Evolutionary conservation across 1,140 invertebrate genomes (phyloP).

Genomic region (Drosophila takahashii): DNA sequence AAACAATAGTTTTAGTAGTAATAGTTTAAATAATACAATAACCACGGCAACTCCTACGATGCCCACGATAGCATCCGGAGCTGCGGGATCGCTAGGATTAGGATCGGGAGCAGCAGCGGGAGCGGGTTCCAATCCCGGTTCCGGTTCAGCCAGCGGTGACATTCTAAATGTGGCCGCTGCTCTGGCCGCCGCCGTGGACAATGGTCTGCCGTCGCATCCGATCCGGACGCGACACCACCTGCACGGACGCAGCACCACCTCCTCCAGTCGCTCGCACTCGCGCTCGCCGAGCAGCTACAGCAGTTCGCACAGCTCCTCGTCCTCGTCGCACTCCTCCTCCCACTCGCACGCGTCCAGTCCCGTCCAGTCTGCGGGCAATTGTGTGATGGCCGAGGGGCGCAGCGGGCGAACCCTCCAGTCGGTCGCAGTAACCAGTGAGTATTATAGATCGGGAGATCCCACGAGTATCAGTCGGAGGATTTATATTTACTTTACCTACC

Average conservation of each 20-base stretch:
- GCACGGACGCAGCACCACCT: constrained; percentile 84
- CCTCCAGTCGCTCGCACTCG: constrained; percentile 86
- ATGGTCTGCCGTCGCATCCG: constrained; percentile 43
- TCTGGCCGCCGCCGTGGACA: constrained; percentile 84
- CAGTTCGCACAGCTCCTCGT: constrained; percentile 83
- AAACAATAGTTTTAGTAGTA: constrained; percentile 84
- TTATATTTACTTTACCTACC: not conserved
- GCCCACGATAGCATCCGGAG: constrained; percentile 65
- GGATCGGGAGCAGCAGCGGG: constrained; percentile 20
- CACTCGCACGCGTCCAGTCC: constrained; percentile 84
- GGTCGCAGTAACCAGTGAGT: constrained; percentile 64
- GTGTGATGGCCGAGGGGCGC: constrained; percentile 62
- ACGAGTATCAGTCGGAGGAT: not conserved
- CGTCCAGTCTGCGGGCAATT: constrained; percentile 80
- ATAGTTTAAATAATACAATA: constrained; percentile 83
- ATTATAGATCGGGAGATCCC: not conserved
- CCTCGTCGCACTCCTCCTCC: constrained; percentile 83
- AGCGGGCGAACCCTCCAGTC: constrained; percentile 36
- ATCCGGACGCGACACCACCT: constrained; percentile 62
- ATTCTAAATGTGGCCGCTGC: constrained; percentile 84
- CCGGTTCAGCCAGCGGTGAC: constrained; percentile 45
- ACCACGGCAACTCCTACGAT: constrained; percentile 76
- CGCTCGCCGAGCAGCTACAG: constrained; percentile 85
- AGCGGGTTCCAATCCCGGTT: constrained; percentile 8
- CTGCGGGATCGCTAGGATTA: constrained; percentile 20